These are phyloP conservation scores for Chionodraco myersi DNA, from an alignment of 2,113 vertebrate species.

Conservation along the genomic window DNA sequence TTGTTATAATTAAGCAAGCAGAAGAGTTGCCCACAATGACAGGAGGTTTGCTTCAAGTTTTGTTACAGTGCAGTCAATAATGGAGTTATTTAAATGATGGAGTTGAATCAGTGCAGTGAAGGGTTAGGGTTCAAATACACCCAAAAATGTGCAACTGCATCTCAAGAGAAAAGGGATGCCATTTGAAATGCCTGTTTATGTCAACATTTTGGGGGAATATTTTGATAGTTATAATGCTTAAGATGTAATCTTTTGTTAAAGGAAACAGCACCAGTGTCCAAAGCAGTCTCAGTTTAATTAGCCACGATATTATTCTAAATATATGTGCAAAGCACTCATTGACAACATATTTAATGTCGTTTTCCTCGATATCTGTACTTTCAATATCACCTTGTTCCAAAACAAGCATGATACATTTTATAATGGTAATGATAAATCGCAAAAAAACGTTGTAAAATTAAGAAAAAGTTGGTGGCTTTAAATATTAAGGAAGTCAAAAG, in stretches of 20 bases:
- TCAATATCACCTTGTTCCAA: not conserved
- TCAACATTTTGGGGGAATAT: no score
- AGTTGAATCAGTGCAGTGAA: not conserved
- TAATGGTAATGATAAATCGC: no score
- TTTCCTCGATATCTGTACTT: not conserved
- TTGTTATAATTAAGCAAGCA: conserved; percentile 19
- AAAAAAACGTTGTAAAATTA: no score
- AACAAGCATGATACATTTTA: not conserved
- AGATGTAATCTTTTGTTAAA: no score
- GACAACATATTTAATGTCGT: not conserved
- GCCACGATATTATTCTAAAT: no score
- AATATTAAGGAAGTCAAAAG: not conserved
- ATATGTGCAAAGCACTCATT: not conserved
- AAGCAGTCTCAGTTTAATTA: no score
- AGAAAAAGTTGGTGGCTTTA: no score
- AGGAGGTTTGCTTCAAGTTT: not conserved
- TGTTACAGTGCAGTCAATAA: not conserved
- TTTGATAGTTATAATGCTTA: no score
- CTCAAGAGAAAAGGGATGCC: not conserved
- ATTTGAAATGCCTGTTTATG: not conserved
- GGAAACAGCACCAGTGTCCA: no score
- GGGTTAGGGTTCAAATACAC: no score
- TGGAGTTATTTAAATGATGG: not conserved
- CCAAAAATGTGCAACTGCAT: not conserved
- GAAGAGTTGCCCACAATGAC: not conserved